Evolutionary conservation across 2,888 invertebrate genomes (phyloP), one percentile per base, ranked within the genome.

Genomic region (Brachyopa scutellaris): DNA sequence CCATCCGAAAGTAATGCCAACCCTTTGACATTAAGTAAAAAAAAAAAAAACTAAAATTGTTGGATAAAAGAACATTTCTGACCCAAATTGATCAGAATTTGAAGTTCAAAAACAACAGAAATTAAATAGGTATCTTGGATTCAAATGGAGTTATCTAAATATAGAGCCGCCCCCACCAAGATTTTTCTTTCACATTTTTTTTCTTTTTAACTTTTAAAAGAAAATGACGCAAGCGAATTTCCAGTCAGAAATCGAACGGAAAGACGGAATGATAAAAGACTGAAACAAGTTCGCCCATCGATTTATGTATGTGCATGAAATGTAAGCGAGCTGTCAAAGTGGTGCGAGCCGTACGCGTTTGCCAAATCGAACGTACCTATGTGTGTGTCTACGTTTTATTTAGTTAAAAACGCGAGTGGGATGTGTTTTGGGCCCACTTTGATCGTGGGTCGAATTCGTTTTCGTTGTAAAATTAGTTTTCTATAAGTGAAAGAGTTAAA

Each of bases 251-350:
- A 13, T 42, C 26, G 21, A 59, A 69, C 26, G 38, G 38, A 29
- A 8, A 26, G 33, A 42, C 11, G 42, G 42, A 76, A 67, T 59
- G 72, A 53, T 51, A 33, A 62, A 64, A 59, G 26, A 59, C 53
- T 26, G 51, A 33, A 79, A 79, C 79, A 66, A 79, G 79, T 79
- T 73, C 79, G 79, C 79, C 79, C 79, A 73, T 78, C 29, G 78
- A 78, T 73, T 73, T 29, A 5, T 3, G 3, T 51, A 53, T 23
- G 45, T 31, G 53, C 61, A 45, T 40, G 61, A 31, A 67, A 59
- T 47, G 61, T 47, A 61, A 40, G 72, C 66, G 61, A 38, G 38
- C 67, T 73, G 61, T 73, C 73, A 79, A 73, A 79, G 66, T 4
- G 53, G 13, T n/a, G n/a, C n/a, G n/a, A n/a, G n/a, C n/a, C n/a